Base-by-base conservation (phyloP, 2,888 invertebrate genomes). In the Sphaerophoria taeniata region DNA sequence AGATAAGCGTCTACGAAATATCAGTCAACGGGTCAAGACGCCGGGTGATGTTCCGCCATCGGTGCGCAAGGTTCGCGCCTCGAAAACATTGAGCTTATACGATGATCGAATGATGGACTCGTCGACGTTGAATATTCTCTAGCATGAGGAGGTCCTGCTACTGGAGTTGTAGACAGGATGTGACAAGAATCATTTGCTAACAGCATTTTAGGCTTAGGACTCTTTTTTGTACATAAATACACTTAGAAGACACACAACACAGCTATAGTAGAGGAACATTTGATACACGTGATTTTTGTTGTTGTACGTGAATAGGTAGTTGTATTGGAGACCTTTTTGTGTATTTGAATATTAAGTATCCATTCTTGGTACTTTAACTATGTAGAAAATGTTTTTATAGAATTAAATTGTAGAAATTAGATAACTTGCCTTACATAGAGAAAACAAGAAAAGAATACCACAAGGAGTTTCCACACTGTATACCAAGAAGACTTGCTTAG, bases 21-120 rank as follows among this genome's bases (percentile, higher is more conserved):
- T 96, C 0, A 95, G 96, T 24, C 95, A 95, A 60, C 93, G 96
- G 63, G 95, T 96, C 0, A 96, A 97, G 89, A 97, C 96, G 0
- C 96, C 97, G 0, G 96, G 96, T 0, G 97, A 97, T 90, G 93
- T 96, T 34, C 96, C 96, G 0, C 95, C 96, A 0, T 96, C 96
- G 0, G 95, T 96, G 0, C 91, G 96, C 12, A 94, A 95, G 88
- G 95, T 96, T 1, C 93, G 95, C 84, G 95, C 95, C 0, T 94
- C 95, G 55, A 95, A 95, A 87, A 94, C 98, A 87, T 94, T 98
- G 88, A 97, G 97, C 58, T 92, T 98, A 24, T 97, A 97, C 89
- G 97, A 97, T 89, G 98, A 98, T 90, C 93, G 97, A 55, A 97
- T 97, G 94, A 97, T 98, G 97, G 92, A 92, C 82, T 91, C 92